Percentiles rank a stretch among this genome's conserved stretches.
Evolutionary conservation across 2,888 invertebrate genomes (phyloP).

Genomic region (Heliconius ismenius): DNA sequence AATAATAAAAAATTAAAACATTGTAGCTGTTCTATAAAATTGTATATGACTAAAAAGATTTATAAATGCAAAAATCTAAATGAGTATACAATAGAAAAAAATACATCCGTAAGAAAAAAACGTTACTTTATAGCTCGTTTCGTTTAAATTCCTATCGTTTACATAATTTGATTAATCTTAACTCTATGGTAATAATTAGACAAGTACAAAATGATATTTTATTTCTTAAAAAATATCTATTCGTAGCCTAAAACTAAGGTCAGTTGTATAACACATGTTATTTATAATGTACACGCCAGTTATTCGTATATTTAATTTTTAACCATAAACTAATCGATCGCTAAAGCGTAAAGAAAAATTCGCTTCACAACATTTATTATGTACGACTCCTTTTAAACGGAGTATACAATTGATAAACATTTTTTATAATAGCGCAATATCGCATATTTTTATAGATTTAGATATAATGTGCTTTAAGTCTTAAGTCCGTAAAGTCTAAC

Average conservation of each 20-base stretch:
- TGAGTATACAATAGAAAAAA: slow-evolving; percentile 78
- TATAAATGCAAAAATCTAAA: slow-evolving; percentile 80
- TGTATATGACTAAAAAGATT: slow-evolving; percentile 78
- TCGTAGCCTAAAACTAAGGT: slow-evolving; percentile 77
- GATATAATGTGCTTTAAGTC: slow-evolving; percentile 44
- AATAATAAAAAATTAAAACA: slow-evolving; percentile 52
- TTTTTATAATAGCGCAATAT: slow-evolving; percentile 31
- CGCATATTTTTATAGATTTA: slow-evolving; percentile 29
- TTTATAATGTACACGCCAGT: slow-evolving; percentile 65
- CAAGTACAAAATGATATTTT: slow-evolving; percentile 82
- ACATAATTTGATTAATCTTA: slow-evolving; percentile 79
- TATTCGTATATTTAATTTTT: slow-evolving; percentile 49
- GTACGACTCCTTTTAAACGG: slow-evolving; percentile 31
- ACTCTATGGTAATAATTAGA: slow-evolving; percentile 78
- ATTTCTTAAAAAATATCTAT: slow-evolving; percentile 73
- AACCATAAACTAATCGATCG: slow-evolving; percentile 51
- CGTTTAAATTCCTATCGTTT: slow-evolving; percentile 74
- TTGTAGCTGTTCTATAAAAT: slow-evolving; percentile 63
- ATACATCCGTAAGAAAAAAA: slow-evolving; percentile 73
- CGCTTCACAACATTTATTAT: slow-evolving; percentile 22
- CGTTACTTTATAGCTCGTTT: slow-evolving; percentile 73
- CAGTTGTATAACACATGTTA: slow-evolving; percentile 76
- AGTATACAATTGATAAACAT: slow-evolving; percentile 27
- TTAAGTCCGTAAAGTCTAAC: slow-evolving; percentile 47
- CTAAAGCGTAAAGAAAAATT: slow-evolving; percentile 39